Evolutionary conservation across 1,140 invertebrate genomes (phyloP).

Genomic region (Paraescarpia echinospica): DNA sequence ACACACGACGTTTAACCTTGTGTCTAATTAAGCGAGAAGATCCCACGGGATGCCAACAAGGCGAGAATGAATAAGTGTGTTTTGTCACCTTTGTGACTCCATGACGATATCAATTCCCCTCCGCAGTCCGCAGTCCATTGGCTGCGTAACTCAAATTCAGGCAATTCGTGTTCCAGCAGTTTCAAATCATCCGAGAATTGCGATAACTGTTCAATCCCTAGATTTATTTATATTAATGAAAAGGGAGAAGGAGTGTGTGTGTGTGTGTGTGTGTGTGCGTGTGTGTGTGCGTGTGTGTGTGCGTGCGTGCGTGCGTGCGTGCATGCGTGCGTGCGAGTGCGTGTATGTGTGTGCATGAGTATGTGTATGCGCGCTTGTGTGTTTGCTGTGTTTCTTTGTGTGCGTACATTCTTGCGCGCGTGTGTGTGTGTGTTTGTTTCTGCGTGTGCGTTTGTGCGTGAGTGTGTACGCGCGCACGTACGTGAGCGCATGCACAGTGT

Average conservation of each 20-base stretch:
- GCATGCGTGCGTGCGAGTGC: too few relatives aligned
- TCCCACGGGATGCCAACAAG: neutral
- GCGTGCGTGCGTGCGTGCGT: too few relatives aligned
- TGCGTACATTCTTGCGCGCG: too few relatives aligned
- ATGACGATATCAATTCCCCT: neutral
- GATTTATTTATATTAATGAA: neutral
- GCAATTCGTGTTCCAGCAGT: too few relatives aligned
- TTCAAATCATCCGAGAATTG: neutral
- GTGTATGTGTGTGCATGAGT: neutral
- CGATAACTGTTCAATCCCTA: neutral
- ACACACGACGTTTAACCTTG: neutral
- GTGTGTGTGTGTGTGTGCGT: slow-evolving; percentile 26
- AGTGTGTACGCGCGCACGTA: too few relatives aligned
- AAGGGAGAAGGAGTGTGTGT: neutral
- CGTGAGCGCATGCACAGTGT: too few relatives aligned
- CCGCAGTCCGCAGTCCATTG: too few relatives aligned
- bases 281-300: slow-evolving; percentile 24
- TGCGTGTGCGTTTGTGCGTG: neutral
- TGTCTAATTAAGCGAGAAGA: neutral
- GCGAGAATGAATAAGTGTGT: neutral
- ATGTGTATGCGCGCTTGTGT: neutral
- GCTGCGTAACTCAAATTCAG: too few relatives aligned
- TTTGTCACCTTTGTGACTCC: neutral
- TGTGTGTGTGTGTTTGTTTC: neutral
- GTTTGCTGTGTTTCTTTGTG: neutral